Base-by-base conservation (phyloP, 1,140 invertebrate species). In the Ceratina japonica region DNA sequence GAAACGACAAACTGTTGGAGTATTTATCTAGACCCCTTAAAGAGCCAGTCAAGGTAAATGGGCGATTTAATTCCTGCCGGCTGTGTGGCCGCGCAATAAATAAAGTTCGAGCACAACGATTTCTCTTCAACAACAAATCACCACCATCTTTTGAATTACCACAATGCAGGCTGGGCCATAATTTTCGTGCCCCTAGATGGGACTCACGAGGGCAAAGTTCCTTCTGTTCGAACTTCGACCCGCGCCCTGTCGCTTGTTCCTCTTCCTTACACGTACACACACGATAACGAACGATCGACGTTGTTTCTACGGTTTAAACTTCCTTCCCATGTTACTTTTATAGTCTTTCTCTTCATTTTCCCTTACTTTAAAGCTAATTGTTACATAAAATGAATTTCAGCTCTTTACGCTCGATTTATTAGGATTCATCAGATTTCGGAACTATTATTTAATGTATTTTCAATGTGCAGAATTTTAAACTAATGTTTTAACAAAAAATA, bases 91-190 rank as follows among this genome's bases (percentile, higher is more conserved):
- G 16, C 20, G 49, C 58, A 22, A 15, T 77, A 72, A 72, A 62
- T 77, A 63, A 37, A 37, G 75, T 76, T 77, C 68, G 75, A 77
- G 68, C 27, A 27, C 68, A 63, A 72, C 75, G 75, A 77, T 77
- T 77, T 77, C 75, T 77, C 75, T 63, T 62, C 27, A 72, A 61
- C 65, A 76, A 70, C 75, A 61, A 76, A 77, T 72, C 68, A 63
- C 75, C 75, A 22, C 37, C 75, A 77, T 77, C 75, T 77, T 77
- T 71, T 62, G 75, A 77, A 77, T 77, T 54, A 72, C 65, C 66
- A 70, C 75, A 76, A 76, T 76, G 65, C 65, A 70, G 52, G 49
- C 27, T 18, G 68, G 10, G 75, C 75, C 49, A 72, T 77, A 77
- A 77, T 72, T 77, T 77, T 24, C 68, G 16, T 44, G 59, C 44